A percentile compares a stretch with the other conserved stretches of the same genome.
Evolutionary conservation across 2,888 invertebrate genomes (phyloP).

Genomic region (Caenorhabditis sp.): DNA sequence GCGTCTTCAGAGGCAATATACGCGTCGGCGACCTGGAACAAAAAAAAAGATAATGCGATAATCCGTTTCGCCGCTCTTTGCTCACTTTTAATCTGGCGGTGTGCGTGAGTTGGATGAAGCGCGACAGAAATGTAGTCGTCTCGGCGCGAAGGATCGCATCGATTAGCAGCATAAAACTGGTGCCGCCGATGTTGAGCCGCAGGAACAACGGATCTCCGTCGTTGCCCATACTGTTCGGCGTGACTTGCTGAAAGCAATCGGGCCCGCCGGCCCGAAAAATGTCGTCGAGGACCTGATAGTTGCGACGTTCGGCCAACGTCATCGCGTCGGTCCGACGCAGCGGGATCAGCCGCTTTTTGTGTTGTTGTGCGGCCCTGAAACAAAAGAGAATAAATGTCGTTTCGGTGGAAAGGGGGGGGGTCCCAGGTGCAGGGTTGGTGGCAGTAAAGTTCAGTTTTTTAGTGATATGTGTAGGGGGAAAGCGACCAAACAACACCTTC

Average conservation of each 20-base stretch:
- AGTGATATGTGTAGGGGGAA: constrained; percentile 16
- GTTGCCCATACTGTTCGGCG: constrained; percentile 60
- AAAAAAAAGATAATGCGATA: constrained; percentile 18
- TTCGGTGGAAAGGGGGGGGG: neutral
- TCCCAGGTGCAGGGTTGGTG: constrained; percentile 5
- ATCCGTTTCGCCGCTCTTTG: constrained; percentile 5
- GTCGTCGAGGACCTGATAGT: constrained; percentile 73
- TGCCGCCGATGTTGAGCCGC: constrained; percentile 77
- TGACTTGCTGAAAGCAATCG: constrained; percentile 70
- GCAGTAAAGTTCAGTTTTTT: constrained; percentile 31
- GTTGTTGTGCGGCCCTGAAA: constrained; percentile 77
- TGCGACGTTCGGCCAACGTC: constrained; percentile 74
- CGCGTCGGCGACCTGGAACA: constrained; percentile 76
- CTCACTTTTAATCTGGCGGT: constrained; percentile 71
- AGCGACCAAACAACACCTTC: constrained; percentile 37
- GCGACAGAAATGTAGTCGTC: constrained; percentile 73
- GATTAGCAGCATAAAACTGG: constrained; percentile 71
- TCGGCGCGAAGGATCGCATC: constrained; percentile 77
- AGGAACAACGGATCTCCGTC: constrained; percentile 72
- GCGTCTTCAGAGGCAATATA: constrained; percentile 75
- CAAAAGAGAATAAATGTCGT: neutral
- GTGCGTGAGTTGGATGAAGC: constrained; percentile 77
- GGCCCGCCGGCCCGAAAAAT: constrained; percentile 70
- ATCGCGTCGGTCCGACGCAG: constrained; percentile 78
- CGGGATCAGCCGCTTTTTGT: constrained; percentile 78